These are phyloP conservation scores for Dermatemys mawii DNA, from an alignment of 2,113 vertebrate genomes.

Conservation along the genomic window DNA sequence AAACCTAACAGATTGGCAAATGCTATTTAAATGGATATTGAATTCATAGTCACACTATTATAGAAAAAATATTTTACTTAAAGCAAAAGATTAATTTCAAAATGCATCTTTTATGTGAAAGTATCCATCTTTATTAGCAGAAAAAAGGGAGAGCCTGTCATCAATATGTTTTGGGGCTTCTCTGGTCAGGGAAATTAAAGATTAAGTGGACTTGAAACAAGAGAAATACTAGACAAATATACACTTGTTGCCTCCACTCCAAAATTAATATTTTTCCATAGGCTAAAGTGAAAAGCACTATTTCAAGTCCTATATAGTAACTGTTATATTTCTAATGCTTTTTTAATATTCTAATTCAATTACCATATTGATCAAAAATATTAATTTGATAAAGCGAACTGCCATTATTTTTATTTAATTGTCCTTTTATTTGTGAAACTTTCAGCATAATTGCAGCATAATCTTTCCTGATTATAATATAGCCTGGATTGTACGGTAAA, in stretches of 20 bases:
- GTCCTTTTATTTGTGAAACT: background rate
- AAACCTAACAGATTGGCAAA: background rate
- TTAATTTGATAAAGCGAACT: background rate
- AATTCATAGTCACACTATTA: background rate
- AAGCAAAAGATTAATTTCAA: background rate
- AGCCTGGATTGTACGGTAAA: background rate
- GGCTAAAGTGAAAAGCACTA: background rate
- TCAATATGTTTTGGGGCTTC: background rate
- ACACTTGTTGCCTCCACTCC: background rate
- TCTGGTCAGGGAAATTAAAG: background rate
- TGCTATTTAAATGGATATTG: background rate
- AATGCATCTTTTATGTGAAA: background rate
- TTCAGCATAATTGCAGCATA: background rate
- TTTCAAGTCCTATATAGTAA: background rate
- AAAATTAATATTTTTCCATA: background rate
- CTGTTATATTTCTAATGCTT: background rate
- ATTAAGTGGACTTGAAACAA: background rate
- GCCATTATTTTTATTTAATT: background rate
- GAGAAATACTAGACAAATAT: background rate
- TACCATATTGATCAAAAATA: background rate
- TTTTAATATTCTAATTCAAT: background rate
- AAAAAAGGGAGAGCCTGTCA: background rate
- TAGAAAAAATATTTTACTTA: background rate
- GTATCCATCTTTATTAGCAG: background rate
- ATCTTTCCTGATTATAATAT: background rate